Conservation (phyloP, 2,113 vertebrate genomes). For the Varanus salvator region DNA sequence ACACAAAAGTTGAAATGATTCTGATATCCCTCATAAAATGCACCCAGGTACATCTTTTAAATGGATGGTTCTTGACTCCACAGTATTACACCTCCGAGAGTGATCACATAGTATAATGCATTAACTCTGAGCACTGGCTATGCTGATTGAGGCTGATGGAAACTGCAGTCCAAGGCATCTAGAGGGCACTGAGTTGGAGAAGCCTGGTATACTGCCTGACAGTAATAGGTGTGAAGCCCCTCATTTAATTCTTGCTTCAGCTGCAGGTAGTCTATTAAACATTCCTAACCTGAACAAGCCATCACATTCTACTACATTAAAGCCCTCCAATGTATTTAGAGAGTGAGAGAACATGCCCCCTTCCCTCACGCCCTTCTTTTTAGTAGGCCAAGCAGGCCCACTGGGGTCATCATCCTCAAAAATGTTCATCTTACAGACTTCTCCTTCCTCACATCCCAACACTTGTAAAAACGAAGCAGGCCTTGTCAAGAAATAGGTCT, state of each 20-base stretch:
- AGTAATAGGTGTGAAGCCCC: not conserved
- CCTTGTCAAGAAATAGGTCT: not conserved
- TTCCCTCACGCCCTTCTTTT: not conserved
- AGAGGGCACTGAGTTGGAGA: no score
- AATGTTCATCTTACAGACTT: constrained; percentile 18
- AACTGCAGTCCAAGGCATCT: no score
- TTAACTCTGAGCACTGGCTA: no score
- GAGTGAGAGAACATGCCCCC: not conserved
- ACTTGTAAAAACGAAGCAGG: constrained; percentile 17
- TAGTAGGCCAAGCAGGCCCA: constrained; percentile 17
- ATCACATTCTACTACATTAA: not conserved
- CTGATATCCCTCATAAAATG: not conserved
- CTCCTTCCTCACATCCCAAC: constrained; percentile 18
- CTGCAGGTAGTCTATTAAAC: not conserved
- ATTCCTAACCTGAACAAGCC: not conserved
- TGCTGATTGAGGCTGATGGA: no score
- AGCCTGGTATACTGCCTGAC: not conserved
- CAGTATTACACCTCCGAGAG: not conserved
- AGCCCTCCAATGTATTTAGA: not conserved
- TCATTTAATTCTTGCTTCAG: not conserved
- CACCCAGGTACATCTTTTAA: not conserved
- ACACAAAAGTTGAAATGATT: not conserved
- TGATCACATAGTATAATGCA: not conserved
- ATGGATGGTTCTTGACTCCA: not conserved
- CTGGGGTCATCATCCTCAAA: not conserved